Evolutionary conservation across 2,113 vertebrate species (phyloP), one percentile per base, ranked within the genome.

Genomic region (Lipotes vexillifer): DNA sequence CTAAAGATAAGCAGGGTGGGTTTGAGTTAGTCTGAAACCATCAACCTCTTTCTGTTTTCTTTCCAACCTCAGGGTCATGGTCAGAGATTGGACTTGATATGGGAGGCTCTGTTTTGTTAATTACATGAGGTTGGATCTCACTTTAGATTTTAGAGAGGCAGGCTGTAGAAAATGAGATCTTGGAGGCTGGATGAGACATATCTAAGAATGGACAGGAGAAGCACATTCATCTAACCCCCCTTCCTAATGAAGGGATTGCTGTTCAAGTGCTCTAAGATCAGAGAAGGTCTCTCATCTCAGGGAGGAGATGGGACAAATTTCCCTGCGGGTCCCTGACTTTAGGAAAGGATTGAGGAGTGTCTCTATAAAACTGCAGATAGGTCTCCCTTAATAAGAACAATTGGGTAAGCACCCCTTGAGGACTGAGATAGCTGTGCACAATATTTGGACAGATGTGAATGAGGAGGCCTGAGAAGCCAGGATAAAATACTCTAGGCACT

Each of bases 401-500:
- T 8, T 61, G 78, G 44, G 33, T 33, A 38, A 71, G 52, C 1
- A 3, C 11, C 31, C 69, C 57, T 88, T 41, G 38, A 91, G 52
- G 52, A 77, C 59, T 9, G 38, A 88, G 49, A 88, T 3, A 52
- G 29, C 52, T 5, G 5, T 14, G 91, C 23, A 41, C n/a, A 65
- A n/a, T 31, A 75, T 93, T 93, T 93, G 78, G 27, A 95, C 20
- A 92, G 55, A 89, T 61, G 33, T 69, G 88, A 95, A 25, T 41
- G 25, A 25, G 21, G n/a, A 86, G 38, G 14, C 36, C 66, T 33
- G 33, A 44, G 44, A 69, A 88, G 55, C 38, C 72, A n/a, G 61
- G 55, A 31, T 74, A 46, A 90, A 87, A 63, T 41, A 36, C 15
- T 15, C 49, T 49, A 44, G 27, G 21, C 3, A 12, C 0, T 49